Evolutionary conservation across 2,888 invertebrate genomes (phyloP), one percentile per base, ranked within the genome.

Genomic region (Nemotelus nigrinus): DNA sequence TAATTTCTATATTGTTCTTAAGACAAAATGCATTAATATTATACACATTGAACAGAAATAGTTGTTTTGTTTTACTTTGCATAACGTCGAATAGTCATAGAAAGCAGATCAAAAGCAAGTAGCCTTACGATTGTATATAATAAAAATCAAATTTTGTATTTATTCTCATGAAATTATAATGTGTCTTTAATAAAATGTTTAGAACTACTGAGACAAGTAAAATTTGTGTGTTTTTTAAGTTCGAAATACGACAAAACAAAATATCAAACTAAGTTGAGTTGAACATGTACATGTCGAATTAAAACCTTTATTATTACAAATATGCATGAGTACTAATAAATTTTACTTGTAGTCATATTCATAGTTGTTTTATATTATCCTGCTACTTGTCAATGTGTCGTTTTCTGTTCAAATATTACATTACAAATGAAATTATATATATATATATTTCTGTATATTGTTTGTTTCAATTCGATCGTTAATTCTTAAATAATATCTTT

Each of bases 321-420:
- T 25, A 25, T 25, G 25, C 25, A 25, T 25, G 25, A 7, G 3
- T 43, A 64, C 43, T 47, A 70, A 70, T 55, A 53, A 70, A 70
- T 70, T 70, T 70, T 43, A 70, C 53, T 70, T 53, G 70, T 25
- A 70, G 47, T 70, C 70, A 25, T 43, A 41, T 45, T 57, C 53
- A 39, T 2, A 41, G 53, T 2, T 55, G 25, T 25, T 25, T 5
- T 39, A 41, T 48, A 50, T 39, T 70, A 7, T 60, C 39, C 4
- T 41, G n/a, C 58, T 58, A 58, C 41, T 39, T 41, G 50, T 43
- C 41, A 41, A 25, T 58, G 6, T 58, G 60, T 60, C 3, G 41
- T 60, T 7, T 60, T 43, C 3, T 60, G 41, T 7, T 41, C 41
- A 7, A n/a, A 58, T n/a, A n/a, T 58, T 58, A n/a, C 58, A 39